Percentiles rank a stretch among this genome's conserved stretches.
Conservation (phyloP, 2,888 invertebrate species). For the Parthenolecanium corni region DNA sequence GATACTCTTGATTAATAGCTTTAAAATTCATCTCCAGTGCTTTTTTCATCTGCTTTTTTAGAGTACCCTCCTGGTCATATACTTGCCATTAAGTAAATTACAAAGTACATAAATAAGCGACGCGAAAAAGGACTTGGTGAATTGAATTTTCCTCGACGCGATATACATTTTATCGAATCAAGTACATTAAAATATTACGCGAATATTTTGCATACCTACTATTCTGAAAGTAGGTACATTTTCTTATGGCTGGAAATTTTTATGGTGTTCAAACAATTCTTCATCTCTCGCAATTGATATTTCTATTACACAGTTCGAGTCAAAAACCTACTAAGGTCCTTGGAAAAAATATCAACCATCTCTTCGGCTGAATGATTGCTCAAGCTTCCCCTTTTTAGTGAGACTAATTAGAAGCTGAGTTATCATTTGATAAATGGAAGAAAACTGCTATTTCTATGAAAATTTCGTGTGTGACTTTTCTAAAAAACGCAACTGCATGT, state of each 20-base stretch:
- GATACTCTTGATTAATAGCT: slow-evolving; percentile 14
- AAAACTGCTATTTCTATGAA: no score
- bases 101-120: neutral
- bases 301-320: neutral
- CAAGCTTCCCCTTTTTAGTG: no score
- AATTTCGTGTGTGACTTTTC: no score
- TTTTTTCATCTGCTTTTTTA: neutral
- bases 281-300: neutral
- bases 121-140: neutral
- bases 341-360: neutral
- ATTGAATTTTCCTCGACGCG: neutral
- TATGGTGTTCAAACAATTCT: no score
- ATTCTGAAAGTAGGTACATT: no score
- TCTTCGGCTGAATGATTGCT: neutral
- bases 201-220: no score
- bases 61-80: neutral
- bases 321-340: neutral
- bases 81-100: neutral
- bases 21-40: slow-evolving; percentile 11
- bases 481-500: no score
- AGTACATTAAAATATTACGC: no score
- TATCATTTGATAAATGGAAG: no score
- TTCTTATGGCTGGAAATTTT: no score
- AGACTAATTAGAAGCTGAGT: no score
- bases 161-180: no score